A percentile compares a stretch with the other conserved stretches of the same genome.
Evolutionary conservation across 53 echinoderm and acorn worm species (phyloP).

Genomic region (Astropecten irregularis): DNA sequence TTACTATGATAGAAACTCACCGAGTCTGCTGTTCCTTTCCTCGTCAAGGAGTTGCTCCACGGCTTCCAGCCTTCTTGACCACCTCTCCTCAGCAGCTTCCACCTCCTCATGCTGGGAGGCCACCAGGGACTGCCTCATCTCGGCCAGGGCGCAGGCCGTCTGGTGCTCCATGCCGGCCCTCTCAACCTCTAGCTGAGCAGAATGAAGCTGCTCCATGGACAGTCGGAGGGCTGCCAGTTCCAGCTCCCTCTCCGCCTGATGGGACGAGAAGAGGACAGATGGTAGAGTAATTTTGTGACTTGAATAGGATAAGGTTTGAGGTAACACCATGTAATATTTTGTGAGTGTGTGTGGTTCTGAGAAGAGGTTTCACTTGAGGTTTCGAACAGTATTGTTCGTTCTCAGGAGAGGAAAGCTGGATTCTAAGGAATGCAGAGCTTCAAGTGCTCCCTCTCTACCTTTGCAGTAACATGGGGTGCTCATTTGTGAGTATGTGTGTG

Average conservation of each 20-base stretch:
- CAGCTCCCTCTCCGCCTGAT: slow-evolving; percentile 26
- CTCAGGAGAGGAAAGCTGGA: too few relatives aligned
- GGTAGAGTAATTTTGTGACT: too few relatives aligned
- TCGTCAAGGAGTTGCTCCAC: slow-evolving; percentile 43
- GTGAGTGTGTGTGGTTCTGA: not conserved
- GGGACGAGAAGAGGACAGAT: too few relatives aligned
- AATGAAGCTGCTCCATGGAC: slow-evolving; percentile 76
- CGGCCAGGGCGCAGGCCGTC: slow-evolving; percentile 69
- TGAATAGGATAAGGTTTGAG: too few relatives aligned
- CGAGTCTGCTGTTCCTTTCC: slow-evolving; percentile 11
- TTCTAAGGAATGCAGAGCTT: too few relatives aligned
- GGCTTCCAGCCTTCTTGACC: slow-evolving; percentile 42
- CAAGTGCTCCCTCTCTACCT: too few relatives aligned
- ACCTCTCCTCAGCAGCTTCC: slow-evolving; percentile 56
- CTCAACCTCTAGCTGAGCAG: slow-evolving; percentile 68
- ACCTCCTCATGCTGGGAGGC: slow-evolving; percentile 66
- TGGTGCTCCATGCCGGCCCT: slow-evolving; percentile 61
- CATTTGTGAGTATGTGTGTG: too few relatives aligned
- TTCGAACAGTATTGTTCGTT: too few relatives aligned
- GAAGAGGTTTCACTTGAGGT: not conserved
- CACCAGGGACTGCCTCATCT: slow-evolving; percentile 65
- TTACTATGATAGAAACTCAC: too few relatives aligned
- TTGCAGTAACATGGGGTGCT: too few relatives aligned
- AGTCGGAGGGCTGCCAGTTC: slow-evolving; percentile 72
- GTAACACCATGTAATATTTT: too few relatives aligned